Conservation (phyloP, 2,113 vertebrate species). For the Ciconia stormi region DNA sequence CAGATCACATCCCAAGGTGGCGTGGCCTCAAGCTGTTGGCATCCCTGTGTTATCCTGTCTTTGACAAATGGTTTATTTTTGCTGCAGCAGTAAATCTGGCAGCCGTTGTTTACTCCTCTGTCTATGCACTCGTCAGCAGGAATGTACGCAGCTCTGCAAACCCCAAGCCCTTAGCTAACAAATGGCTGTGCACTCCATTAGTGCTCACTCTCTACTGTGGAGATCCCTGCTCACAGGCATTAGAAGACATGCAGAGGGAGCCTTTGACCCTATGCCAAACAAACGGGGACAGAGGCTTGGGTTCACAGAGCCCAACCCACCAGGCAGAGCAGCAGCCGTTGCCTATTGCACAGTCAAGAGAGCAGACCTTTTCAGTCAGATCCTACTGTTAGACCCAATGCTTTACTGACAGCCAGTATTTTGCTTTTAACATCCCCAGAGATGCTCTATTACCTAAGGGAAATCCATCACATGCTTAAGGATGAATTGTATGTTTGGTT, state of each 20-base stretch:
- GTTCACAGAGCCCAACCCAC: background rate
- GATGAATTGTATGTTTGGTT: background rate
- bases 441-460: background rate
- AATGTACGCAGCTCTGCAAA: background rate
- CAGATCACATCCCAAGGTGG: background rate
- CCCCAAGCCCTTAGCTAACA: background rate
- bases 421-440: background rate
- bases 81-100: slow-evolving; percentile 55
- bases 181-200: background rate
- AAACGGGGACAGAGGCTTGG: background rate
- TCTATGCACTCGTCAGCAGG: background rate
- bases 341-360: rapidly evolving
- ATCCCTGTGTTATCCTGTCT: background rate
- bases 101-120: slow-evolving; percentile 37
- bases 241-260: background rate
- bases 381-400: background rate
- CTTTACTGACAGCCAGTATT: background rate
- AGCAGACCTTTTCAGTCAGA: background rate
- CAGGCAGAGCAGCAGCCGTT: background rate
- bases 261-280: background rate
- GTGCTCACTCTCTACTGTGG: background rate
- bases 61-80: slow-evolving; percentile 53
- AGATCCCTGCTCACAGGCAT: background rate
- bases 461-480: background rate
- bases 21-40: background rate